Conservation (phyloP, 2,113 vertebrate species). For the Neolamprologus hecqui region DNA sequence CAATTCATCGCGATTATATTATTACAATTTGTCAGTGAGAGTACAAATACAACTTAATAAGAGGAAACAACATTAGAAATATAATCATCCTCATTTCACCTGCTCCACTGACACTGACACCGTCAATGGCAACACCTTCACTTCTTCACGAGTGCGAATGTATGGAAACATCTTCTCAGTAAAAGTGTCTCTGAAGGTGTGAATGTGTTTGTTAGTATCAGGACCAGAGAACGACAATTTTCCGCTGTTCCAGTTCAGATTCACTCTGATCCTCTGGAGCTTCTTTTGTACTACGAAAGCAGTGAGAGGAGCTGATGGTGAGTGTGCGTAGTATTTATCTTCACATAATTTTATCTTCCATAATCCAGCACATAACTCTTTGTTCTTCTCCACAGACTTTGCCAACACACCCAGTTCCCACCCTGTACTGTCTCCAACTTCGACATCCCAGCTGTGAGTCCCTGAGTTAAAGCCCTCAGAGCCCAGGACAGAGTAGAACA, state of each 20-base stretch:
- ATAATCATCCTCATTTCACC: background rate
- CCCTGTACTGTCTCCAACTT: background rate
- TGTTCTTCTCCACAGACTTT: background rate
- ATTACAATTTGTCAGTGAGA: background rate
- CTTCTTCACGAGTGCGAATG: background rate
- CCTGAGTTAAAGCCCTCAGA: background rate
- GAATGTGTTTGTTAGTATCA: background rate
- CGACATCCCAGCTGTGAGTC: background rate
- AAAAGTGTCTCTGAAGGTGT: background rate
- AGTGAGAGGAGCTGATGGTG: background rate
- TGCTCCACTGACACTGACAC: background rate
- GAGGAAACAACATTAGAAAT: background rate
- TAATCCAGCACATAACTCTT: background rate
- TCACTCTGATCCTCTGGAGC: background rate
- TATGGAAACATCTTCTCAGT: background rate
- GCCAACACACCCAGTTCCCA: background rate
- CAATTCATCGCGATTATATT: background rate
- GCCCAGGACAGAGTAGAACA: background rate
- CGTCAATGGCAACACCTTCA: background rate
- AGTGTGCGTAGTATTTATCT: background rate
- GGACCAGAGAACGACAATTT: rapidly evolving
- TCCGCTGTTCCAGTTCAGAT: background rate
- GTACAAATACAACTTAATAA: background rate
- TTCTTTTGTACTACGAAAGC: background rate
- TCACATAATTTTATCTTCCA: background rate